Percentiles rank a stretch among this genome's conserved stretches.
Conservation (phyloP, 2,113 vertebrate species). For the Sorex araneus region DNA sequence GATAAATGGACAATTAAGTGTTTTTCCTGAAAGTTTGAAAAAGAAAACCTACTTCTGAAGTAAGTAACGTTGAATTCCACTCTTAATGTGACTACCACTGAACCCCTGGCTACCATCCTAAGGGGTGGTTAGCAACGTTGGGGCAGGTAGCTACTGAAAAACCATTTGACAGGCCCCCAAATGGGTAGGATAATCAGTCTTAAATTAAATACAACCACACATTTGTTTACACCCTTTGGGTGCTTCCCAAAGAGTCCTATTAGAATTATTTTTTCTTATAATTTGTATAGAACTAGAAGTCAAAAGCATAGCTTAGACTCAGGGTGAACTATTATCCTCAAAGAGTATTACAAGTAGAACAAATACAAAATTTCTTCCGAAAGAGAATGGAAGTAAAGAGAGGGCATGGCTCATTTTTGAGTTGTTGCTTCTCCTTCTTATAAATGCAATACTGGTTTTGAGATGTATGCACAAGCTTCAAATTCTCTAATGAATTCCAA, state of each 20-base stretch:
- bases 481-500: neutral
- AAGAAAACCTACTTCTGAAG: constrained; percentile 10
- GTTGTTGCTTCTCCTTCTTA: neutral
- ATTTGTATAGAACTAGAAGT: constrained; percentile 24
- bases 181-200: neutral
- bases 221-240: constrained; percentile 50
- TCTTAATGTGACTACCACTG: constrained; percentile 41
- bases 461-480: neutral
- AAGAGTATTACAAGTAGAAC: constrained; percentile 19
- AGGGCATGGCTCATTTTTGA: neutral
- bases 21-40: constrained; percentile 63
- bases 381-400: neutral
- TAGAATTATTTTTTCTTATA: constrained; percentile 46
- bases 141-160: constrained; percentile 47
- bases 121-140: constrained; percentile 43
- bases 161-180: constrained; percentile 7
- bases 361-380: constrained; percentile 18
- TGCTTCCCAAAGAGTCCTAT: constrained; percentile 35
- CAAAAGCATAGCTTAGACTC: neutral
- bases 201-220: constrained; percentile 33
- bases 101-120: constrained; percentile 40
- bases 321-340: neutral
- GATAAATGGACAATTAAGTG: neutral
- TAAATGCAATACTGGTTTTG: constrained; percentile 3
- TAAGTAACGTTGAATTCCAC: neutral